Evolutionary conservation across 2,113 vertebrate genomes (phyloP).

Genomic region (Microcebus lehilahytsara): DNA sequence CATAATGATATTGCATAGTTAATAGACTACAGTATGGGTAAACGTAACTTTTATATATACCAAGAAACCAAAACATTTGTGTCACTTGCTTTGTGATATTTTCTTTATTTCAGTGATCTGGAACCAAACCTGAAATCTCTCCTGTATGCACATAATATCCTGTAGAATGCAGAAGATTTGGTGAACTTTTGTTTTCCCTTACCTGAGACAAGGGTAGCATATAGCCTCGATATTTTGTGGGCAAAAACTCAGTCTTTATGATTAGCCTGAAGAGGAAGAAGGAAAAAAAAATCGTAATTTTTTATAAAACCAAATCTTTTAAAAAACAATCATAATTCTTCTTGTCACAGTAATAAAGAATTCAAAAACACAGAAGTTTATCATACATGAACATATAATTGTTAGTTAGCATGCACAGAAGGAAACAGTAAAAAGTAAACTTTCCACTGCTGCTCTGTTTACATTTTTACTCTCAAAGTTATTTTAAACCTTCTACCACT

Average conservation of each 20-base stretch:
- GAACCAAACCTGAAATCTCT: background rate
- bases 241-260: slow-evolving; percentile 96
- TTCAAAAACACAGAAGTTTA: background rate
- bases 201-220: slow-evolving; percentile 94
- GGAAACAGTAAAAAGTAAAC: background rate
- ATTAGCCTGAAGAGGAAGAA: slow-evolving; percentile 86
- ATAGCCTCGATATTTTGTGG: slow-evolving; percentile 89
- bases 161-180: fast-evolving
- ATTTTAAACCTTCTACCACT: background rate
- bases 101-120: background rate
- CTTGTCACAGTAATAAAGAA: background rate
- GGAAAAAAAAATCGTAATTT: background rate
- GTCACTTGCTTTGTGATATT: background rate
- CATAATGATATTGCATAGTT: background rate
- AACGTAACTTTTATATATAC: background rate
- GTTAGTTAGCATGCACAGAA: background rate
- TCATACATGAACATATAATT: background rate
- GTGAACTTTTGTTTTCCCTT: slow-evolving; percentile 54
- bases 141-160: fast-evolving
- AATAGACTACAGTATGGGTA: background rate
- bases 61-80: background rate
- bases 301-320: slow-evolving; percentile 1
- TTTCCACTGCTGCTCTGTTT: background rate
- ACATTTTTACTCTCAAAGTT: background rate
- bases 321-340: background rate